Conservation (phyloP, 1,140 invertebrate genomes). For the Steinernema khuongi region DNA sequence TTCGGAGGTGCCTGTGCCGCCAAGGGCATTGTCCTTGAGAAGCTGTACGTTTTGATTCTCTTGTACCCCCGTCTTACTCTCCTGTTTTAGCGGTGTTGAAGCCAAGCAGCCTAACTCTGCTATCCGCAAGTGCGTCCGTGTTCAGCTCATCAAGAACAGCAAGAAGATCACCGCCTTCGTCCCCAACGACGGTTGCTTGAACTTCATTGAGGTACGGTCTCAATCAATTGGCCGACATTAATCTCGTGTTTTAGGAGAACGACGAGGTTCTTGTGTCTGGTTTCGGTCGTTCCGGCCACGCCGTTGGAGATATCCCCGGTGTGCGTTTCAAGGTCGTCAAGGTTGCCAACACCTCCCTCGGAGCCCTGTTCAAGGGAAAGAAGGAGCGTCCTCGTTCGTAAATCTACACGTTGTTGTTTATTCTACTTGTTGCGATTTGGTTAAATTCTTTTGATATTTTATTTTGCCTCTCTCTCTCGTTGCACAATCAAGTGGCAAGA, state of each 20-base stretch:
- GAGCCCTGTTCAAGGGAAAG: constrained; percentile 98
- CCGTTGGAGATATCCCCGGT: constrained; percentile 99
- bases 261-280: constrained; percentile 98
- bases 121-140: constrained; percentile 98
- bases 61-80: background rate
- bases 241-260: constrained; percentile 71
- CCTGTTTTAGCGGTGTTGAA: constrained; percentile 85
- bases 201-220: constrained; percentile 81
- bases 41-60: constrained; percentile 75
- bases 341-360: constrained; percentile 94
- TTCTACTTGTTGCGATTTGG: constrained; percentile 21
- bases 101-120: constrained; percentile 99
- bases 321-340: constrained; percentile 87
- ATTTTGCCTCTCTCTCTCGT: background rate
- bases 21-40: constrained; percentile 99
- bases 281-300: constrained; percentile 98
- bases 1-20: constrained; percentile 99
- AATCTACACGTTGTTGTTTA: constrained; percentile 56
- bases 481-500: background rate
- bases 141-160: constrained; percentile 98
- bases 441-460: background rate
- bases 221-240: background rate
- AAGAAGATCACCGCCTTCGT: constrained; percentile 99
- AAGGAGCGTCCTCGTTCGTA: constrained; percentile 98
- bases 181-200: constrained; percentile 95